Base-by-base conservation (phyloP, 2,888 invertebrate species). In the Suillia variegata region DNA sequence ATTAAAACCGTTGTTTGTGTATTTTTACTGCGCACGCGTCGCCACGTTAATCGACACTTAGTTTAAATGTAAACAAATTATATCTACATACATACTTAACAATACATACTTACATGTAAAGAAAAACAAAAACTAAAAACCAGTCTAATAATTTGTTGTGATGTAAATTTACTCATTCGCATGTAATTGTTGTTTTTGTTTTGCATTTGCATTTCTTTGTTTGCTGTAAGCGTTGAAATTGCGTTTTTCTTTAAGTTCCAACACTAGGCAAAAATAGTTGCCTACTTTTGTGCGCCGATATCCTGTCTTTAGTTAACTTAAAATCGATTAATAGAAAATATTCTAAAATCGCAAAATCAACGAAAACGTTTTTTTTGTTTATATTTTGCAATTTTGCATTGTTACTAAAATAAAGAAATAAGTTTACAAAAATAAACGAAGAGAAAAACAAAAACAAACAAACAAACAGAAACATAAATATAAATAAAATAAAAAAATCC, bases 291-390 rank as follows among this genome's bases (percentile, higher is more conserved):
- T 3, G 20, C 5, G 45, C 13, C 6, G 18, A 45, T 13, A 18
- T 20, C 18, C 4, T 26, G 26, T n/a, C n/a, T n/a, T n/a, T n/a
- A n/a, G n/a, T n/a, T n/a, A n/a, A n/a, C n/a, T n/a, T n/a, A n/a
- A n/a, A n/a, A n/a, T n/a, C n/a, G n/a, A n/a, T n/a, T n/a, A n/a
- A n/a, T n/a, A 8, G 12, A 31, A 31, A 31, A 38, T 10, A 38
- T 38, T 20, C 38, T 8, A 8, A 38, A 45, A 45, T 45, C 45
- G 45, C 45, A 17, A 45, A 45, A 18, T 17, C 45, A 45, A 45
- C 45, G 45, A 63, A 54, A 52, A 34, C 12, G 20, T 45, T 18
- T 45, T 5, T 20, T 4, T n/a, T 38, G 38, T n/a, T n/a, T n/a
- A n/a, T n/a, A n/a, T n/a, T n/a, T n/a, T n/a, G n/a, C n/a, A n/a